A percentile compares a stretch with the other conserved stretches of the same genome.
These are phyloP conservation scores for Psephotus haematonotus DNA, from an alignment of 2,113 vertebrate species.

Conservation along the genomic window DNA sequence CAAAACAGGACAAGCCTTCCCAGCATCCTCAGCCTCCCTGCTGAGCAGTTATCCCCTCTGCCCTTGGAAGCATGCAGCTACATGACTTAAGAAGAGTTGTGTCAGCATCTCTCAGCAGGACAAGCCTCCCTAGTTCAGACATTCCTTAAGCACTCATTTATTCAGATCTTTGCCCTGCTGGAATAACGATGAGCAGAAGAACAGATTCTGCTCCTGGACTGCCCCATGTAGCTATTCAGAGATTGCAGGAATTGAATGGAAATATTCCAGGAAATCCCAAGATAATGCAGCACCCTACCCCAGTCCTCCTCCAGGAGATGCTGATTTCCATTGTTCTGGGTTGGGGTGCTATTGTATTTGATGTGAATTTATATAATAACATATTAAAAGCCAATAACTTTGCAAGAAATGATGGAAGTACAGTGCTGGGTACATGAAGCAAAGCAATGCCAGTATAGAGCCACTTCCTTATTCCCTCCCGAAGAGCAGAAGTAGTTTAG, in stretches of 20 bases:
- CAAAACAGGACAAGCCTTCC: not conserved
- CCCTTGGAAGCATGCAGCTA: not conserved
- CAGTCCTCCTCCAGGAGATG: not conserved
- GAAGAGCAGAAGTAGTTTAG: not conserved
- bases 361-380: conserved; percentile 2
- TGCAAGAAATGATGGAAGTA: not conserved
- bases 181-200: not conserved
- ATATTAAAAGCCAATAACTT: not conserved
- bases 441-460: not conserved
- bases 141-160: not conserved
- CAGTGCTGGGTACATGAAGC: not conserved
- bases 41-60: not conserved
- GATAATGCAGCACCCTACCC: not conserved
- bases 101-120: not conserved
- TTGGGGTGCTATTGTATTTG: not conserved
- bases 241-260: not conserved
- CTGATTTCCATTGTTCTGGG: not conserved
- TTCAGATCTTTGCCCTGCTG: not conserved
- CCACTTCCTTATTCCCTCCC: not conserved
- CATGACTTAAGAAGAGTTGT: not conserved
- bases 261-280: not conserved
- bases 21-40: not conserved
- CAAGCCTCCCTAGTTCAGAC: not conserved
- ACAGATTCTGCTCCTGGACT: not conserved
- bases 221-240: not conserved